Percentiles rank a stretch among this genome's conserved stretches.
These are phyloP conservation scores for Penaeus vannamei DNA, from an alignment of 1,140 invertebrate genomes.

Conservation along the genomic window DNA sequence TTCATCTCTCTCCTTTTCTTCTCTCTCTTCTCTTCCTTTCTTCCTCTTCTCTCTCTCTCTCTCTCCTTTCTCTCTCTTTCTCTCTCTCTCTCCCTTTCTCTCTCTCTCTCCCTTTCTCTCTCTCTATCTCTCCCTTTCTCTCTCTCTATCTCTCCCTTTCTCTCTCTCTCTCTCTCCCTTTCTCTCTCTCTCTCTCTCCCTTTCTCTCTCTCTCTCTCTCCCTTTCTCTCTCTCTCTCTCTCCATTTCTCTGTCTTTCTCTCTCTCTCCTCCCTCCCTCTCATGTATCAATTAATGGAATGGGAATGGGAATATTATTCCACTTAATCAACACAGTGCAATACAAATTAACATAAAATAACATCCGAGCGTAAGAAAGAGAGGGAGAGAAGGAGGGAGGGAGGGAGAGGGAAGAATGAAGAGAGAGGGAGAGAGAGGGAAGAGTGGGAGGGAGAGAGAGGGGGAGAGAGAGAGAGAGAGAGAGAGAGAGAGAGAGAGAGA, in stretches of 20 bases:
- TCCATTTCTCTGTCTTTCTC: no score
- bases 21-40: no score
- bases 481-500: no score
- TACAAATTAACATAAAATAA: neutral
- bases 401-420: neutral
- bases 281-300: no score
- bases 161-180: neutral
- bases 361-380: neutral
- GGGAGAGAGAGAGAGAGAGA: neutral
- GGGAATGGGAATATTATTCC: no score
- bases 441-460: conserved; percentile 1
- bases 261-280: no score
- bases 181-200: neutral
- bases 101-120: neutral
- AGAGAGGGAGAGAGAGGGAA: conserved; percentile 16
- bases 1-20: no score
- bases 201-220: no score
- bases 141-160: neutral
- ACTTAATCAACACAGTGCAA: neutral
- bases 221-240: no score
- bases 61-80: neutral
- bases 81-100: conserved; percentile 13
- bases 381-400: conserved; percentile 10
- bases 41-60: no score
- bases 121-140: neutral